Conservation (phyloP, 2,888 invertebrate species). For the Lamellibrachia columna region DNA sequence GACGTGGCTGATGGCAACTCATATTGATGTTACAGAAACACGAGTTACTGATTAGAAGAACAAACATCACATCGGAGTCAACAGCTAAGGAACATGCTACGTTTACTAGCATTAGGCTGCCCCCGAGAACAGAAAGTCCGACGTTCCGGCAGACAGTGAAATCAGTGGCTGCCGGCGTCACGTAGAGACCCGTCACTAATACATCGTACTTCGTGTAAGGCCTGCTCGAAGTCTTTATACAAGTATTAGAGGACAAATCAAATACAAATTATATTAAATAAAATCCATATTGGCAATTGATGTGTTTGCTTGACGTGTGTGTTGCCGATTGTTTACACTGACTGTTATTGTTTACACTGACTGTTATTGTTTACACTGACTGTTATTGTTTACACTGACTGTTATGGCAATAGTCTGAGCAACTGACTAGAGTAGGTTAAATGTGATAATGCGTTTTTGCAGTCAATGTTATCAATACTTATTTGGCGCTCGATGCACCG, state of each 20-base stretch:
- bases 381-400: background rate
- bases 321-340: background rate
- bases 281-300: background rate
- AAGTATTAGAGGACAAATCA: background rate
- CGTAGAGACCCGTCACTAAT: background rate
- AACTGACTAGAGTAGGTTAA: too few species aligned
- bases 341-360: background rate
- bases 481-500: background rate
- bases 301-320: background rate
- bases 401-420: background rate
- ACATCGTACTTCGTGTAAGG: background rate
- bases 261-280: background rate
- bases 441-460: too few species aligned
- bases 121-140: too few species aligned
- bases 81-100: too few species aligned
- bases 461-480: too few species aligned
- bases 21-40: too few species aligned
- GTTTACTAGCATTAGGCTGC: too few species aligned
- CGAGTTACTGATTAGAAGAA: too few species aligned
- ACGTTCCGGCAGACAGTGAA: background rate
- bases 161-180: background rate
- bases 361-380: background rate
- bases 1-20: too few species aligned
- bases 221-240: background rate
- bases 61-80: too few species aligned